phyloP scores from a whole-genome alignment of 2,888 invertebrate genomes.

The Antitype chi region DNA sequence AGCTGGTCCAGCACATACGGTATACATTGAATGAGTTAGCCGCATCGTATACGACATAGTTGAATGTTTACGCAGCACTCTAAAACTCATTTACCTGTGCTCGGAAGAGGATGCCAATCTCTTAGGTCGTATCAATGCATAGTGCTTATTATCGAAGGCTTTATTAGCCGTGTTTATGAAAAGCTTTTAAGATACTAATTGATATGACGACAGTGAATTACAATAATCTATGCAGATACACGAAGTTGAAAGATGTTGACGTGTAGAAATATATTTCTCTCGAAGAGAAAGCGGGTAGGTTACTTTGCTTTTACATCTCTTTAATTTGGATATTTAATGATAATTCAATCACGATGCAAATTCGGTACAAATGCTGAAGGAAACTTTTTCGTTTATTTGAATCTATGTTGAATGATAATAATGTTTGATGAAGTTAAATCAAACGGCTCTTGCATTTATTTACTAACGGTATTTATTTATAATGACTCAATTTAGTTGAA shows the following conservation, averaged over 20 bases:
- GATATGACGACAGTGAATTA: slow-evolving; percentile 8
- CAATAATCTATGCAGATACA: background rate
- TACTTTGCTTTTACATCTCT: background rate
- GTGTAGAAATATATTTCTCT: background rate
- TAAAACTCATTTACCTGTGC: slow-evolving; percentile 52
- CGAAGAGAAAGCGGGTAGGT: background rate
- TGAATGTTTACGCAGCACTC: slow-evolving; percentile 48
- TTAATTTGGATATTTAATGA: background rate
- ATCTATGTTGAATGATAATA: background rate
- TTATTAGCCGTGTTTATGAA: slow-evolving; percentile 42
- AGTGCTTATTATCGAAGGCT: slow-evolving; percentile 49
- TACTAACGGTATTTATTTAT: no score
- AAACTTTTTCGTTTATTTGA: background rate
- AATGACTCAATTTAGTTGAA: no score
- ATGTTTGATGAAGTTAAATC: background rate
- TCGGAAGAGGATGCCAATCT: slow-evolving; percentile 51
- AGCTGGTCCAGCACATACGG: slow-evolving; percentile 15
- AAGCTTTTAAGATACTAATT: slow-evolving; percentile 43
- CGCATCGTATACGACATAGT: slow-evolving; percentile 15
- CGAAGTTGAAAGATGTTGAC: background rate
- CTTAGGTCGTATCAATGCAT: slow-evolving; percentile 29
- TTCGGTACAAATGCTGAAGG: background rate
- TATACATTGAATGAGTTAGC: slow-evolving; percentile 41
- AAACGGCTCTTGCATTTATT: no score
- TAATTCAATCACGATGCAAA: background rate